Percentiles rank a stretch among this genome's conserved stretches.
Evolutionary conservation across 2,113 vertebrate genomes (phyloP).

Genomic region (Leuciscus idus): DNA sequence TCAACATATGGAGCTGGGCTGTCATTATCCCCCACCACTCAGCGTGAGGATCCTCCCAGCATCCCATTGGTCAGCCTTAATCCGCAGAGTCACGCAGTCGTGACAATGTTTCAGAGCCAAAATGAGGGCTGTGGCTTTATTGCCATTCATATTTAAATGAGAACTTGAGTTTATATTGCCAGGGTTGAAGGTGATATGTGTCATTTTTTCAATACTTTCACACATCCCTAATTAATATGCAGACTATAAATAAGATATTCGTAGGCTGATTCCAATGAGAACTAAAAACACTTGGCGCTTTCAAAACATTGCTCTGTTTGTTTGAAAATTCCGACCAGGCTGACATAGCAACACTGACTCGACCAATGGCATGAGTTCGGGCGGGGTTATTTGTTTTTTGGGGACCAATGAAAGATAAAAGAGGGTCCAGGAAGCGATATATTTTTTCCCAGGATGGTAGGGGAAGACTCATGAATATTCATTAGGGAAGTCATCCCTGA

Average conservation of each 20-base stretch:
- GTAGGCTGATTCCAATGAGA: background rate
- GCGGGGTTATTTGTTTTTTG: background rate
- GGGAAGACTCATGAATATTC: too few species aligned
- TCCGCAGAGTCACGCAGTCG: slow-evolving; percentile 35
- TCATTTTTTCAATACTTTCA: background rate
- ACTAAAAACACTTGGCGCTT: background rate
- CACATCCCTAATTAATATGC: too few species aligned
- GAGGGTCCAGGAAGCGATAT: background rate
- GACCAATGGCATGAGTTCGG: background rate
- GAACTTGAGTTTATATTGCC: background rate
- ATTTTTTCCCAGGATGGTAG: too few species aligned
- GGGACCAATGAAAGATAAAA: background rate
- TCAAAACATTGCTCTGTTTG: background rate
- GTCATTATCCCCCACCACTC: slow-evolving; percentile 18
- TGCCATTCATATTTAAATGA: background rate
- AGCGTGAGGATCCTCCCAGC: background rate
- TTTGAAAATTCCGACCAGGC: background rate
- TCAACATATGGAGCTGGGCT: slow-evolving; percentile 34
- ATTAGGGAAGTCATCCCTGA: too few species aligned
- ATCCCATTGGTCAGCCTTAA: slow-evolving; percentile 34
- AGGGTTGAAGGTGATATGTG: background rate
- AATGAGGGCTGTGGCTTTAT: background rate
- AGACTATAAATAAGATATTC: background rate
- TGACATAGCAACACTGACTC: background rate
- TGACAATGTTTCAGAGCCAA: slow-evolving; percentile 23